Percentiles rank a stretch among this genome's conserved stretches.
Evolutionary conservation across 2,888 invertebrate genomes (phyloP).

Genomic region (Nomada fucata): DNA sequence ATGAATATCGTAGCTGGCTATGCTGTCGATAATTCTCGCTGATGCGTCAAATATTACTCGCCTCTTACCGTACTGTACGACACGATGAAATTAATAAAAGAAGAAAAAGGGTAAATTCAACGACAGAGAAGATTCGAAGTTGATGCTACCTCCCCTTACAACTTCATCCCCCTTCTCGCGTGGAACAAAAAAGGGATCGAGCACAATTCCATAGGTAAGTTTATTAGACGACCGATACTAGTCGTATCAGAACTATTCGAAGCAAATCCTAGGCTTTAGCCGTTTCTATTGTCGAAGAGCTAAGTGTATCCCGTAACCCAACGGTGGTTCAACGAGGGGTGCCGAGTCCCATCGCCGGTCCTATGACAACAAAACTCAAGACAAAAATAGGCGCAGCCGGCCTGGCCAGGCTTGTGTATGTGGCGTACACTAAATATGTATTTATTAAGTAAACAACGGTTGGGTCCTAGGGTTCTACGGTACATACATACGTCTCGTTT

Average conservation of each 20-base stretch:
- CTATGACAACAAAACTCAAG: constrained; percentile 82
- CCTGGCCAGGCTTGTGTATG: constrained; percentile 72
- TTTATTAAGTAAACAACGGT: constrained; percentile 83
- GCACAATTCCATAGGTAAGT: constrained; percentile 40
- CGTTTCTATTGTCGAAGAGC: constrained; percentile 60
- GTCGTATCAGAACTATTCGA: constrained; percentile 50
- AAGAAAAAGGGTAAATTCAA: background rate
- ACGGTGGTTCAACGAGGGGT: constrained; percentile 47
- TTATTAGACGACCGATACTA: constrained; percentile 51
- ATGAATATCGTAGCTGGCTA: constrained; percentile 31
- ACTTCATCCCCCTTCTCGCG: background rate
- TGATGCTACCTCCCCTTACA: background rate
- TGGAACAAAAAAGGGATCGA: background rate
- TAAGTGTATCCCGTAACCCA: constrained; percentile 51
- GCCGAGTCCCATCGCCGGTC: constrained; percentile 73
- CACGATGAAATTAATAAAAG: background rate
- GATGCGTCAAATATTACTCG: background rate
- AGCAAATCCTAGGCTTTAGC: constrained; percentile 54
- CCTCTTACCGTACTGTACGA: background rate
- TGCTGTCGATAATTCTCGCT: constrained; percentile 13
- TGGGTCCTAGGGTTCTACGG: constrained; percentile 58
- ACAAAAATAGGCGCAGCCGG: constrained; percentile 82
- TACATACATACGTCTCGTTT: constrained; percentile 57
- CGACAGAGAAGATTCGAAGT: background rate
- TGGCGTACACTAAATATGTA: constrained; percentile 81